A percentile compares a stretch with the other conserved stretches of the same genome.
phyloP scores from a whole-genome alignment of 2,113 vertebrate genomes.

The Corythornis vintsioides region DNA sequence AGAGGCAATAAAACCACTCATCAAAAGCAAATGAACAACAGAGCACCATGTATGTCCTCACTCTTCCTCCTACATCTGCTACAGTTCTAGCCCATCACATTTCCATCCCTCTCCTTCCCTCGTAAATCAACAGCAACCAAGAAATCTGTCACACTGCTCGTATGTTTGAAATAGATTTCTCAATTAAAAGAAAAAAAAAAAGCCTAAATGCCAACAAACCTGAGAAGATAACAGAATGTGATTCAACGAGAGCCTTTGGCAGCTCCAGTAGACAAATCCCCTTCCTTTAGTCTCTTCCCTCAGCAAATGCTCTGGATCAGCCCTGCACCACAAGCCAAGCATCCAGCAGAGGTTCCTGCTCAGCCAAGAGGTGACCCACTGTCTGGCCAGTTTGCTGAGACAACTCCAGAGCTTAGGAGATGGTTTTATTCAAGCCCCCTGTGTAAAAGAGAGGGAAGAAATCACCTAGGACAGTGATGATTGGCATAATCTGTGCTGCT shows the following conservation, averaged over 20 bases:
- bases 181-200: background rate
- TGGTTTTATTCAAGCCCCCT: background rate
- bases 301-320: fast-evolving
- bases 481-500: background rate
- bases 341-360: background rate
- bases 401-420: background rate
- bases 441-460: background rate
- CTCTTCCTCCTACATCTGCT: background rate
- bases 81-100: background rate
- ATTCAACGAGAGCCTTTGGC: background rate
- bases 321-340: background rate
- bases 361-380: background rate
- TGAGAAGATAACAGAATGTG: background rate
- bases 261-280: background rate
- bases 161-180: background rate
- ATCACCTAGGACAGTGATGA: background rate
- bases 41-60: background rate
- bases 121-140: background rate
- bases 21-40: background rate
- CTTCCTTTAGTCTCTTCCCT: background rate
- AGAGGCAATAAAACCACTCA: background rate
- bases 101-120: background rate
- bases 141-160: background rate
- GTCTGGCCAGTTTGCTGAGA: background rate
- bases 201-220: background rate